phyloP scores from a whole-genome alignment of 2,113 vertebrate genomes.

The Microtus oregoni region DNA sequence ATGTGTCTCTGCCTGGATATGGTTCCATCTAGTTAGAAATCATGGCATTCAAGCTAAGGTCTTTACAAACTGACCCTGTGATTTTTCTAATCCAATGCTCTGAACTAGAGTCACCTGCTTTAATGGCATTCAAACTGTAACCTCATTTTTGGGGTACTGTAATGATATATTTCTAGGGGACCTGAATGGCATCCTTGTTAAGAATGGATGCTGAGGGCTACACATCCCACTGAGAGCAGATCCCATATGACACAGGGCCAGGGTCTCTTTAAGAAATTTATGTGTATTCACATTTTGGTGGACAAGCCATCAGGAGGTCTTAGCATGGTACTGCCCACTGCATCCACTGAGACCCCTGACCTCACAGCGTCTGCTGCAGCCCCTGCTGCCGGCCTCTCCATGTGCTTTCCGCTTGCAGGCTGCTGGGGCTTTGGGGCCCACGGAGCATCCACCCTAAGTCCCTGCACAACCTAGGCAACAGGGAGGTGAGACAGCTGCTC shows the following conservation, averaged over 20 bases:
- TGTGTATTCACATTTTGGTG: background rate
- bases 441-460: background rate
- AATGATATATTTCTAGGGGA: background rate
- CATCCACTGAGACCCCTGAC: background rate
- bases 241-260: background rate
- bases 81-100: background rate
- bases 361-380: background rate
- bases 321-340: background rate
- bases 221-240: background rate
- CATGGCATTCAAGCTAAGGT: background rate
- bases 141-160: background rate
- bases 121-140: background rate
- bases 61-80: background rate
- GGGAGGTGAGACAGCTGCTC: background rate
- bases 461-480: background rate
- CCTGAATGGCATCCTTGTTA: background rate
- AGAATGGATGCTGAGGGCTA: background rate
- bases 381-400: background rate
- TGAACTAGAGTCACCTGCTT: background rate
- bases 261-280: background rate
- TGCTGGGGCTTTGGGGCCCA: constrained; percentile 19
- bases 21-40: background rate
- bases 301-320: background rate
- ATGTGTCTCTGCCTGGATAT: background rate
- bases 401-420: background rate